Conservation (phyloP, 1,140 invertebrate species). For the fruit fly (Drosophila melanogaster) region Release_6_plus_ISO1_MT NC_004354.4:10977501-10978000, state of each 20-base stretch:
- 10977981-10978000: not conserved
- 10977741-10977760: conserved; percentile 89
- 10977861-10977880: not conserved
- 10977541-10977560: too few relatives aligned
- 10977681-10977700: not conserved
- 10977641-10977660: too few relatives aligned
- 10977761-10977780: conserved; percentile 91
- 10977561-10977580: too few relatives aligned
- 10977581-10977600: too few relatives aligned
- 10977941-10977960: conserved; percentile 1
- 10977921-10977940: not conserved
- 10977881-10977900: not conserved
- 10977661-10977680: too few relatives aligned
- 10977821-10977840: conserved; percentile 93
- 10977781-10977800: conserved; percentile 89
- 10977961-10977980: conserved; percentile 34
- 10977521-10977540: not conserved
- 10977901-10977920: conserved; percentile 6
- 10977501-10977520: conserved; percentile 7
- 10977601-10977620: too few relatives aligned
- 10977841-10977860: conserved; percentile 44
- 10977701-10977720: conserved; percentile 89
- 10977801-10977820: conserved; percentile 89
- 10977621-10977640: too few relatives aligned
- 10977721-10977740: conserved; percentile 89